Percentiles rank a stretch among this genome's conserved stretches.
Evolutionary conservation across 2,113 vertebrate genomes (phyloP).

Genomic region (Diphyllodes magnificus): DNA sequence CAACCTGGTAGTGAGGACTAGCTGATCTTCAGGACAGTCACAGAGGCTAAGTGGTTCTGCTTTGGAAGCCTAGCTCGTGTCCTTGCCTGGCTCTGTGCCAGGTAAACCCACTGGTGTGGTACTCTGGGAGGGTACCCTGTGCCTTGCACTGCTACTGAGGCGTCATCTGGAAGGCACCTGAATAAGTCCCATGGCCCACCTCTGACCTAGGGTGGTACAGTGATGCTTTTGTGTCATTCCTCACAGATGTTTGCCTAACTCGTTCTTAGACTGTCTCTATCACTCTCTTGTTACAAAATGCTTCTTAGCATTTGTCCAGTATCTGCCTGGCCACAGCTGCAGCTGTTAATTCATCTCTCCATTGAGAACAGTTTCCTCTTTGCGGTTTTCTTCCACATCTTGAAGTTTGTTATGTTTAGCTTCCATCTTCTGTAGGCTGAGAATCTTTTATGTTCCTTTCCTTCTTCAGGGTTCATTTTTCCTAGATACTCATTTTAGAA

Average conservation of each 20-base stretch:
- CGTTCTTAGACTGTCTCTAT: neutral
- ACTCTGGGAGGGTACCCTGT: neutral
- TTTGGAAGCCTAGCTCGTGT: fast-evolving
- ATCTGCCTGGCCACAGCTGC: neutral
- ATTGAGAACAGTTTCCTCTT: neutral
- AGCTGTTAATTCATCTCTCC: neutral
- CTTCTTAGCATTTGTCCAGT: neutral
- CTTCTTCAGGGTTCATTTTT: neutral
- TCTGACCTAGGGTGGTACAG: neutral
- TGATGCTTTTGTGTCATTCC: neutral
- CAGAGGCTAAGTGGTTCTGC: neutral
- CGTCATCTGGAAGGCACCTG: neutral
- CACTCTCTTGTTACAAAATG: neutral
- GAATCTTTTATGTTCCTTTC: neutral
- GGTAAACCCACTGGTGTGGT: neutral
- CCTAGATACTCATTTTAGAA: neutral
- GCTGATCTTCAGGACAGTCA: neutral
- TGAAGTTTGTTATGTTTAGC: neutral
- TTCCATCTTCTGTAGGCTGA: neutral
- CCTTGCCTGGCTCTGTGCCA: neutral
- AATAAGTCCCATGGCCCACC: neutral
- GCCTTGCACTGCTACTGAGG: neutral
- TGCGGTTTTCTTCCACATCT: neutral
- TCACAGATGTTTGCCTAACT: neutral
- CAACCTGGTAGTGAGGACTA: neutral